A percentile compares a stretch with the other conserved stretches of the same genome.
Evolutionary conservation across 2,888 invertebrate species (phyloP).

Genomic region (Chrysolina haemoptera): DNA sequence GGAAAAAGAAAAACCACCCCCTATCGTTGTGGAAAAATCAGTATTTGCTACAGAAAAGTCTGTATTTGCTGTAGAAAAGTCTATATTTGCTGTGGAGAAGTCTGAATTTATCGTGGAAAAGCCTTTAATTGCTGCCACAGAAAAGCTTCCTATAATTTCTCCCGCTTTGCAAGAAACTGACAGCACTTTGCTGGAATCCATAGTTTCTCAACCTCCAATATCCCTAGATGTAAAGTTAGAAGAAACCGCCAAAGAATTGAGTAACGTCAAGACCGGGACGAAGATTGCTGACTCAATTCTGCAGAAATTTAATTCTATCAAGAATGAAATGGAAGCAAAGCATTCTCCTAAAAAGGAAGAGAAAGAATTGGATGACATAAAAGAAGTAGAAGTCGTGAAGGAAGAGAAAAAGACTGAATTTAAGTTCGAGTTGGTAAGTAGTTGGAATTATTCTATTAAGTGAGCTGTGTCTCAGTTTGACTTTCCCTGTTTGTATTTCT

Average conservation of each 20-base stretch:
- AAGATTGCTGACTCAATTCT: slow-evolving; percentile 68
- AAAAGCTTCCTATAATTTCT: slow-evolving; percentile 54
- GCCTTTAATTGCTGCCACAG: background rate
- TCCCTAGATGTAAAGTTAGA: slow-evolving; percentile 58
- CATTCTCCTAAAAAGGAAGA: slow-evolving; percentile 55
- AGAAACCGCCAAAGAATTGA: slow-evolving; percentile 65
- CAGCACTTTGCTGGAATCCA: slow-evolving; percentile 64
- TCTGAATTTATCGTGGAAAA: slow-evolving; percentile 11
- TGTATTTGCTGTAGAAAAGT: slow-evolving; percentile 36
- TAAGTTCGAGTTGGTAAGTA: slow-evolving; percentile 33
- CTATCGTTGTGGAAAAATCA: slow-evolving; percentile 36
- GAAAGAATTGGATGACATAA: slow-evolving; percentile 27
- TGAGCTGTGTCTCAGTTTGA: background rate
- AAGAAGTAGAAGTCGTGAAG: slow-evolving; percentile 15
- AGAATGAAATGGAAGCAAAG: slow-evolving; percentile 59
- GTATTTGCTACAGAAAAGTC: slow-evolving; percentile 38
- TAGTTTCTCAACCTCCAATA: slow-evolving; percentile 60
- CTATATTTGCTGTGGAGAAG: slow-evolving; percentile 38
- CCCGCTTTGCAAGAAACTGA: slow-evolving; percentile 68
- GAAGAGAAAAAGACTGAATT: slow-evolving; percentile 34
- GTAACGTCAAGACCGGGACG: slow-evolving; percentile 65
- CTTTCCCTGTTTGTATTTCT: background rate
- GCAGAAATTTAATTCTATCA: slow-evolving; percentile 66
- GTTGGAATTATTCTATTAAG: background rate
- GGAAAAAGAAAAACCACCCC: slow-evolving; percentile 24